Evolutionary conservation across 53 echinoderm and acorn worm genomes (phyloP).

Genomic region (Zoroaster sp.): DNA sequence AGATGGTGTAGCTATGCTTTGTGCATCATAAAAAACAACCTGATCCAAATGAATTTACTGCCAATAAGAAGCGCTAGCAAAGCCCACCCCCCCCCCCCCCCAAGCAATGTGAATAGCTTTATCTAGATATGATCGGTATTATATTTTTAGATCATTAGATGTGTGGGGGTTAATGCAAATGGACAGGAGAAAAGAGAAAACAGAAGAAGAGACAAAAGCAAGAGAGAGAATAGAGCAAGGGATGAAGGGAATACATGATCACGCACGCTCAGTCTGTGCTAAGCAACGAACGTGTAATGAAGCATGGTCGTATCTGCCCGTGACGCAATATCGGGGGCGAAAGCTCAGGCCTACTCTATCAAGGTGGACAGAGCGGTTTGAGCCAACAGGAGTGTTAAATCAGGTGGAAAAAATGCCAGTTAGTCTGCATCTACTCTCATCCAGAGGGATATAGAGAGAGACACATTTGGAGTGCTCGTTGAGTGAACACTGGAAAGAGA

Average conservation of each 20-base stretch:
- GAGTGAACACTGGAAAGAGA: too few relatives aligned
- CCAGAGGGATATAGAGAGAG: background rate
- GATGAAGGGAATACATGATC: background rate
- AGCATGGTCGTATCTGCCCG: background rate
- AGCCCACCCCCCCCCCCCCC: background rate
- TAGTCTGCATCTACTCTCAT: background rate
- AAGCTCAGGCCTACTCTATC: background rate
- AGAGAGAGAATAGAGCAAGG: background rate
- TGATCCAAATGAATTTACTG: slow-evolving; percentile 13
- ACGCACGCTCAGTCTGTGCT: background rate
- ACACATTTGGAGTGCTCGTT: too few relatives aligned
- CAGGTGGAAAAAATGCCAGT: slow-evolving; percentile 6
- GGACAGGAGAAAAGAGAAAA: background rate
- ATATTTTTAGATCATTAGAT: slow-evolving; percentile 4
- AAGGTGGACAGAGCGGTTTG: background rate
- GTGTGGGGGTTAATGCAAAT: background rate
- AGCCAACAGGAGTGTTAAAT: background rate
- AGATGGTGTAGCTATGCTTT: background rate
- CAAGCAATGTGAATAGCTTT: slow-evolving; percentile 13
- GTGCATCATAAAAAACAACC: slow-evolving; percentile 30
- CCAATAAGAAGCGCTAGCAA: background rate
- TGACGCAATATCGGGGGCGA: slow-evolving; percentile 1
- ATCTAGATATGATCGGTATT: slow-evolving; percentile 29
- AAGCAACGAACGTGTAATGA: slow-evolving; percentile 23
- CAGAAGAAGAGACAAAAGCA: background rate